Conservation (phyloP, 2,113 vertebrate genomes). For the Lanius collurio region DNA sequence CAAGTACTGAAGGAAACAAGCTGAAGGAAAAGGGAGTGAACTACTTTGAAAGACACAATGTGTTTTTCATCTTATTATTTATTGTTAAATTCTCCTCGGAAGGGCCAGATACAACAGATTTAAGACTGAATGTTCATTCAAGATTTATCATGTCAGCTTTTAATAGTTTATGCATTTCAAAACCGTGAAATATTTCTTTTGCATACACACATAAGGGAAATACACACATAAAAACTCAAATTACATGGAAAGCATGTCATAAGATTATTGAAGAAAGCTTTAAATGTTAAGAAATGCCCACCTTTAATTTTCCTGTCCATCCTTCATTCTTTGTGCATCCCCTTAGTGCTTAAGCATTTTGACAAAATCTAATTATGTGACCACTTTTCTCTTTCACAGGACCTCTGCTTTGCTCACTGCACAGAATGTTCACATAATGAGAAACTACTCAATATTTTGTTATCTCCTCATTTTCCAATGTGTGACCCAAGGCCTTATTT, state of each 20-base stretch:
- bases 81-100: background rate
- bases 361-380: constrained; percentile 27
- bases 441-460: constrained; percentile 25
- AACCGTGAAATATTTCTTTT: background rate
- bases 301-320: background rate
- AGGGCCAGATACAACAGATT: background rate
- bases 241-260: background rate
- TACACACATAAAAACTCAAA: background rate
- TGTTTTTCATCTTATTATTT: background rate
- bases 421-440: constrained; percentile 20
- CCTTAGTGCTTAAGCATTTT: background rate
- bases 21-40: background rate
- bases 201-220: background rate
- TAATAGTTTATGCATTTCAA: background rate
- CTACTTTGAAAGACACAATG: background rate
- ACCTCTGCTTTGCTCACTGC: background rate
- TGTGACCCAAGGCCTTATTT: constrained; percentile 37
- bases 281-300: background rate
- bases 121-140: background rate
- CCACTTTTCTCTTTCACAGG: background rate
- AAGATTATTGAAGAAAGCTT: background rate
- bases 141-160: background rate
- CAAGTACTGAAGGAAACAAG: background rate
- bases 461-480: constrained; percentile 26
- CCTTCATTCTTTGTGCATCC: background rate